Conservation (phyloP, 2,888 invertebrate species). For the Sarcophaga variegata region DNA sequence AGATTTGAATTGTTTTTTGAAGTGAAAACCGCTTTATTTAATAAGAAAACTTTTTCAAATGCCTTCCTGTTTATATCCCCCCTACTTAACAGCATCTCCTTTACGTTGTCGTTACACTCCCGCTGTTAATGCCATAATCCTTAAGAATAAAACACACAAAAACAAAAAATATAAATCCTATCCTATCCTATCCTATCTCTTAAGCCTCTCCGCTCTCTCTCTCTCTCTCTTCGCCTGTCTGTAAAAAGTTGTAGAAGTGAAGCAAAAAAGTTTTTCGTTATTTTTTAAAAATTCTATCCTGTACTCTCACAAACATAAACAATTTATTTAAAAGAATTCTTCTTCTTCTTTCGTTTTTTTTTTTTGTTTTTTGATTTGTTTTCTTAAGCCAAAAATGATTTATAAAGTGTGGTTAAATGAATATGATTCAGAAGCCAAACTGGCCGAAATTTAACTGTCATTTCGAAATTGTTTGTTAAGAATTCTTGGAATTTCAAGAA, state of each 20-base stretch:
- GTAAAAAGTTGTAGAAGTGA: background rate
- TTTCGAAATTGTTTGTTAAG: conserved; percentile 3
- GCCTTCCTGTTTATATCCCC: conserved; percentile 1
- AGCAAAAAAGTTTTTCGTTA: conserved; percentile 12
- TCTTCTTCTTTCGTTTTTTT: conserved; percentile 18
- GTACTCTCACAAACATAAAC: background rate
- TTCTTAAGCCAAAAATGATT: conserved; percentile 32
- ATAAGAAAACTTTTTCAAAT: conserved; percentile 63
- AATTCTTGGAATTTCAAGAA: conserved; percentile 12
- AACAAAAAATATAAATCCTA: too few relatives aligned
- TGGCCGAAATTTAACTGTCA: conserved; percentile 10
- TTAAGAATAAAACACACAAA: background rate
- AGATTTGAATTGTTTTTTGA: conserved; percentile 55
- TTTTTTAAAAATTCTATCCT: background rate
- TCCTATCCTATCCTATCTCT: too few relatives aligned
- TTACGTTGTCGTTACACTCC: background rate
- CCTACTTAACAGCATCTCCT: background rate
- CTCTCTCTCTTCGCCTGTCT: background rate
- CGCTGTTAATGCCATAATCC: background rate
- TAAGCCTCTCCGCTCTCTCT: background rate
- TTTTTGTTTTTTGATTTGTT: conserved; percentile 14
- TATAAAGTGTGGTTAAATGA: conserved; percentile 50
- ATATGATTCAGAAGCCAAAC: conserved; percentile 50
- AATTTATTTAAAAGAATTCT: conserved; percentile 8
- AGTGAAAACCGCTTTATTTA: conserved; percentile 66